Evolutionary conservation across 2,797 vertebrate species (phyloP), one percentile per base, ranked within the genome.

Genomic region (Helicolenus hilgendorfi): DNA sequence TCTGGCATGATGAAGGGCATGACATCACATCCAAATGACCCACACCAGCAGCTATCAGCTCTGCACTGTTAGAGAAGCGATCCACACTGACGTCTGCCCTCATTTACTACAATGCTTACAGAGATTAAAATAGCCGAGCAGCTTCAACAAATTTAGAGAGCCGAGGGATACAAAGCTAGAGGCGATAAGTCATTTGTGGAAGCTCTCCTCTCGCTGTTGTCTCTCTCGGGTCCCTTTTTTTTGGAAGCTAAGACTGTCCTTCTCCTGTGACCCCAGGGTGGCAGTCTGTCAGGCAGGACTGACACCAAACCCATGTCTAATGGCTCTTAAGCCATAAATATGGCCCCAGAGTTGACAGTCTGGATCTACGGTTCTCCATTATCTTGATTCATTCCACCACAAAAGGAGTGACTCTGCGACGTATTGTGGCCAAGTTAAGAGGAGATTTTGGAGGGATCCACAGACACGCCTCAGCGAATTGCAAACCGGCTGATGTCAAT

Each of bases 301-400:
- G 95, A 95, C 92, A 96, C 83, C 93, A 94, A 91, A 94, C 94
- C 95, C 93, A 96, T 92, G 92, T 89, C 85, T 95, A 95, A 96
- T 93, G 90, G 92, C 88, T 91, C 87, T 88, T 78, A 90, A 91
- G 92, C 92, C 86, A 92, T 96, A 95, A 96, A 96, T 93, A 96
- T 77, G 86, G 89, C 92, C 65, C 67, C 56, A 20, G 89, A 93
- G 83, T 89, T 91, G 94, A 95, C 96, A 92, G 92, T 75, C 85
- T 84, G 80, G 78, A 94, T 94, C 91, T 95, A 94, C 69, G 7
- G 74, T 85, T 84, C 58, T 74, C 92, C 88, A 95, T 93, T 91
- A 94, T 84, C 91, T 95, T 96, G 90, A 96, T 96, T 96, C 94
- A 96, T 96, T 94, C 90, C 88, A 81, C 67, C 73, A 93, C 92